These are phyloP conservation scores for Aphelocoma californica DNA, from an alignment of 2,797 vertebrate species.

Conservation along the genomic window DNA sequence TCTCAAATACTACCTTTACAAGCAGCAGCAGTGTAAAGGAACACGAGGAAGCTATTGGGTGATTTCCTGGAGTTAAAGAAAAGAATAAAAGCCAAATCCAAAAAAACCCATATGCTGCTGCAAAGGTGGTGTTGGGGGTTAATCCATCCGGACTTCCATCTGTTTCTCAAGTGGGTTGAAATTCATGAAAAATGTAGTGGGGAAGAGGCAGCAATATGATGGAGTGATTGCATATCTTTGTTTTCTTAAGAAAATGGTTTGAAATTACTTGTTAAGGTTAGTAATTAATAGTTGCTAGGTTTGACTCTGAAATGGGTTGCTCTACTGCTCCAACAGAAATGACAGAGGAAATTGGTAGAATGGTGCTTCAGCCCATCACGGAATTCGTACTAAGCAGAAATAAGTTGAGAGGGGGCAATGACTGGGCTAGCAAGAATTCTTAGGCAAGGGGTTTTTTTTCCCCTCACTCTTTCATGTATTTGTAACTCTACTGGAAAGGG, in stretches of 20 bases:
- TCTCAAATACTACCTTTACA: not conserved
- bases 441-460: not conserved
- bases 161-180: not conserved
- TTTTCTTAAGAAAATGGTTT: not conserved
- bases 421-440: not conserved
- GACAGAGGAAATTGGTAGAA: not conserved
- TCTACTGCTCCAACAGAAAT: not conserved
- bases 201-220: not conserved
- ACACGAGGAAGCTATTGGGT: not conserved
- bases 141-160: not conserved
- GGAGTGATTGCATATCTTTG: not conserved
- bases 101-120: not conserved
- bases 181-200: not conserved
- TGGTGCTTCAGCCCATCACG: not conserved
- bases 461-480: not conserved
- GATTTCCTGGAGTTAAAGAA: not conserved
- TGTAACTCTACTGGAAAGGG: not conserved
- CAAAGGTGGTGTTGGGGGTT: not conserved
- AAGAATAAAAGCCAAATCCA: not conserved
- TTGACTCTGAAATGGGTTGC: not conserved
- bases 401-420: not conserved
- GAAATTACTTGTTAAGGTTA: not conserved
- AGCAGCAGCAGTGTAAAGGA: not conserved
- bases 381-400: not conserved
- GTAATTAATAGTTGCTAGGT: not conserved